Percentiles rank a stretch among this genome's conserved stretches.
Conservation (phyloP, 2,888 invertebrate genomes). For the Ornithoptera priamus region DNA sequence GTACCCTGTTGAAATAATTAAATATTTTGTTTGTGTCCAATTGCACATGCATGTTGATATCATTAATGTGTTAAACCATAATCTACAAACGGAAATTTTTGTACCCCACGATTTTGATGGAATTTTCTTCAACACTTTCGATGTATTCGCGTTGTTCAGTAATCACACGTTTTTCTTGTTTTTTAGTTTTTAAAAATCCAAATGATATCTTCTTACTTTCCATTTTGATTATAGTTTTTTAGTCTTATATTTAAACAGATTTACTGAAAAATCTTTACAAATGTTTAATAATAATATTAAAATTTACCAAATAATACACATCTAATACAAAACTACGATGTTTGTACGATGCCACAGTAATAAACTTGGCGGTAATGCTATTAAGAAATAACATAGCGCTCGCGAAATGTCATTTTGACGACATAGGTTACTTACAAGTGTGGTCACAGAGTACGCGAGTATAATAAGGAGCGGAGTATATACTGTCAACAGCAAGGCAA, state of each 20-base stretch:
- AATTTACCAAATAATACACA: background rate
- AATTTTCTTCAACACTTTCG: conserved; percentile 87
- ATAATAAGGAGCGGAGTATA: too few relatives aligned
- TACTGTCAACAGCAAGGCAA: too few relatives aligned
- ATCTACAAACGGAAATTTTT: background rate
- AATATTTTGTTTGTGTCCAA: too few relatives aligned
- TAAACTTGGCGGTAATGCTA: too few relatives aligned
- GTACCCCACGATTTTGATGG: conserved; percentile 87
- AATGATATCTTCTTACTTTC: conserved; percentile 89
- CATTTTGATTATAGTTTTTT: conserved; percentile 57
- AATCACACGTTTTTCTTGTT: conserved; percentile 57
- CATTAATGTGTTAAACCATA: too few relatives aligned
- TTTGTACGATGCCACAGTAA: too few relatives aligned
- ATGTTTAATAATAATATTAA: background rate
- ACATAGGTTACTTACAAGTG: too few relatives aligned
- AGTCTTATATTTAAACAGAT: background rate
- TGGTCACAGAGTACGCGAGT: too few relatives aligned
- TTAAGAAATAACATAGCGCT: too few relatives aligned
- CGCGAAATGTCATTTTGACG: too few relatives aligned
- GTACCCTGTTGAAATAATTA: too few relatives aligned
- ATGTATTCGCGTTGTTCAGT: conserved; percentile 84
- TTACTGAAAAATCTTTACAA: background rate
- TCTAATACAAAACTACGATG: background rate
- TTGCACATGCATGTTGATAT: too few relatives aligned
- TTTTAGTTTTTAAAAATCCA: conserved; percentile 85